Evolutionary conservation across 1,140 invertebrate genomes (phyloP).

Genomic region (Melanaphis sacchari): DNA sequence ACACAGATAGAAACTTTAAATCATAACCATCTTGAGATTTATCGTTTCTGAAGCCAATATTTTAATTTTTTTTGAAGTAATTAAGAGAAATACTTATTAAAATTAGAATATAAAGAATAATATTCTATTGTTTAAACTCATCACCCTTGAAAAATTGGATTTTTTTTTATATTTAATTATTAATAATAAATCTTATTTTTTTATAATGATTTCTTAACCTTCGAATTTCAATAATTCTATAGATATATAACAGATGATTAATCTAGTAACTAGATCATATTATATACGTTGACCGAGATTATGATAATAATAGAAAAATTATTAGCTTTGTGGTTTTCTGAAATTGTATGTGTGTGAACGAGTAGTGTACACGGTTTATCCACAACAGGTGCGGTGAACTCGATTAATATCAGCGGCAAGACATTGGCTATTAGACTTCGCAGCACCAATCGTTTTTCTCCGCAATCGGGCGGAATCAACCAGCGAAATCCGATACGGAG

Average conservation of each 20-base stretch:
- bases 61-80: neutral
- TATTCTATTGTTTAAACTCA: neutral
- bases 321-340: neutral
- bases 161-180: neutral
- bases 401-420: constrained; percentile 2
- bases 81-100: neutral
- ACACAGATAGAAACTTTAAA: neutral
- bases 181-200: neutral
- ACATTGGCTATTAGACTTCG: neutral
- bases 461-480: constrained; percentile 4
- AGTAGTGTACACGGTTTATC: neutral
- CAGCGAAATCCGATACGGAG: constrained; percentile 11
- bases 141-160: neutral
- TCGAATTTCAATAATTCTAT: neutral
- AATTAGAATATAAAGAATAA: too few species aligned
- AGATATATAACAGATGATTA: neutral
- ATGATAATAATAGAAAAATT: neutral
- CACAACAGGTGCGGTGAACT: constrained; percentile 17
- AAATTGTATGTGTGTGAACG: neutral
- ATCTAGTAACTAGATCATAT: neutral
- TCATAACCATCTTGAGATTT: neutral
- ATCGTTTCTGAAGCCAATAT: neutral
- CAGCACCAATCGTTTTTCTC: neutral
- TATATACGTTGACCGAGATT: neutral
- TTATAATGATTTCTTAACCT: neutral